Evolutionary conservation across 2,888 invertebrate genomes (phyloP), one percentile per base, ranked within the genome.

Genomic region (Vannuccia rotundouncinata): DNA sequence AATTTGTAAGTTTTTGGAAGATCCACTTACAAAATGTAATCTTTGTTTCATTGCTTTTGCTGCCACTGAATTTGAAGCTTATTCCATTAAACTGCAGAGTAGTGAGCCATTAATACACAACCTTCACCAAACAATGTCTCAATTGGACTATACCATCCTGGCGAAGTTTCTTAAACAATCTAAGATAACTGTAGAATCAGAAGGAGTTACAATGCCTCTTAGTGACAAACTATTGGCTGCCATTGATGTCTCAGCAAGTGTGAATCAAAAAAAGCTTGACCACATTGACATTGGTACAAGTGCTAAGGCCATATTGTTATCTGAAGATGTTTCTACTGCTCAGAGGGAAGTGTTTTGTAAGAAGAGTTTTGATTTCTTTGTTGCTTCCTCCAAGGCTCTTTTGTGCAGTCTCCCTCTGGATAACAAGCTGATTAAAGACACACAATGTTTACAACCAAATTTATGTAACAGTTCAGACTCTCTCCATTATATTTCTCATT

Each of bases 261-360:
- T 22, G 22, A 66, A 66, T 66, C 80, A 13, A 84, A 85, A 79
- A 75, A 75, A 75, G 75, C 13, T 75, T 29, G 75, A 29, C 30
- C 2, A 75, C 2, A 29, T 75, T 31, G 29, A 75, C 31, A 31
- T 75, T 2, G 75, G 75, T 28, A 75, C 75, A 31, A 5, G 31
- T 22, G 75, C 75, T 31, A 75, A 75, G 31, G 75, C 29, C 29
- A 75, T 75, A 5, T 31, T 75, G 10, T 5, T 75, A 31, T 75
- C 75, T 31, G 2, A 31, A 29, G 75, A 75, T 75, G 13, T 75
- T 75, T 29, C 29, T 75, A 31, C 75, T 75, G 25, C 5, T 5
- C 75, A 75, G 13, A 31, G 22, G 31, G 75, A 75, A 75, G 29
- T 31, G 31, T 31, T 31, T 29, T 29, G 25, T 31, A 75, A 31